Evolutionary conservation across 2,797 vertebrate species (phyloP).

Genomic region (Hemibagrus guttatus): DNA sequence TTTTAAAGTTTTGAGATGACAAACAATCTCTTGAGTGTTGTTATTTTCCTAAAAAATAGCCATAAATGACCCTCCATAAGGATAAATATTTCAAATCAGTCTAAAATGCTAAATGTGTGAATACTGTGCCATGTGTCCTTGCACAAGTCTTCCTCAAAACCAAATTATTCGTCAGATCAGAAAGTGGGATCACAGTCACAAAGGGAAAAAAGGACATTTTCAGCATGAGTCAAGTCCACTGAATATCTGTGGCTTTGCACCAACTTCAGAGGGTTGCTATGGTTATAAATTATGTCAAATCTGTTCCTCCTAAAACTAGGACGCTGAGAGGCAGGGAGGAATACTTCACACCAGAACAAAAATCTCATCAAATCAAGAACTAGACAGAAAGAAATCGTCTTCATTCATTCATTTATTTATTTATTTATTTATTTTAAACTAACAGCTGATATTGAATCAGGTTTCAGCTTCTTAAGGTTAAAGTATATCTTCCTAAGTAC

Average conservation of each 20-base stretch:
- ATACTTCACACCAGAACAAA: constrained; percentile 36
- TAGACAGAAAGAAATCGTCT: constrained; percentile 17
- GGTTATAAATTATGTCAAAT: constrained; percentile 59
- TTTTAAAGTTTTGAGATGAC: neutral
- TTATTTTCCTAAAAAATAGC: neutral
- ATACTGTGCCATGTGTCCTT: neutral
- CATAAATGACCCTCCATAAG: neutral
- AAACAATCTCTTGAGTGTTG: neutral
- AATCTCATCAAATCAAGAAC: constrained; percentile 43
- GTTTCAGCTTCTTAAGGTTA: constrained; percentile 1
- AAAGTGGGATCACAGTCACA: neutral
- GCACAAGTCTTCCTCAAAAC: neutral
- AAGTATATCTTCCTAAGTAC: neutral
- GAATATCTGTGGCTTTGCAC: constrained; percentile 50
- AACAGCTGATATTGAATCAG: neutral
- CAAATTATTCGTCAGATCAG: neutral
- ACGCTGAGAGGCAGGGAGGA: constrained; percentile 43
- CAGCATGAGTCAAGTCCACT: constrained; percentile 21
- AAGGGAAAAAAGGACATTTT: neutral
- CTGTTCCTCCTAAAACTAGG: constrained; percentile 54
- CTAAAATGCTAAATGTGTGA: neutral
- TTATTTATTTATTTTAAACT: neutral
- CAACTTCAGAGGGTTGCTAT: constrained; percentile 58
- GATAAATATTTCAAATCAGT: neutral
- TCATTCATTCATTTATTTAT: neutral